Evolutionary conservation across 1,140 invertebrate genomes (phyloP).

Genomic region (Meloidogyne exigua): DNA sequence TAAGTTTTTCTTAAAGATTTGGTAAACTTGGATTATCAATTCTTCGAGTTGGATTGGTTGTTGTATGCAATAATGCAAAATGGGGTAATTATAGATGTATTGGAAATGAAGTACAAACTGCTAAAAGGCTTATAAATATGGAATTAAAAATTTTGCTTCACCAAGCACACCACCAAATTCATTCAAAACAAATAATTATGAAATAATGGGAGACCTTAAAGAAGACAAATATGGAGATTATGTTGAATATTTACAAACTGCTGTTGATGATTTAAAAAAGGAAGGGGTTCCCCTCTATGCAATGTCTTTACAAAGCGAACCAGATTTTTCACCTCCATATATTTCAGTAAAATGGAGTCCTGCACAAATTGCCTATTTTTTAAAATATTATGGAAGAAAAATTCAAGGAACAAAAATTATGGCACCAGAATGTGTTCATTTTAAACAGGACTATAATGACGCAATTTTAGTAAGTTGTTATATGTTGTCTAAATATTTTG

Average conservation of each 20-base stretch:
- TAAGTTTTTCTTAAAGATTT: neutral
- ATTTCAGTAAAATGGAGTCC: neutral
- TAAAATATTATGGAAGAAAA: neutral
- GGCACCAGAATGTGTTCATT: neutral
- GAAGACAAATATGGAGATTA: neutral
- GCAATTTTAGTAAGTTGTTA: neutral
- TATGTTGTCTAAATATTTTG: too few species aligned
- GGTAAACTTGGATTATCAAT: conserved; percentile 7
- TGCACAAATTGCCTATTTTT: neutral
- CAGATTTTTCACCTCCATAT: neutral
- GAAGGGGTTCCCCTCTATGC: neutral
- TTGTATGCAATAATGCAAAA: neutral
- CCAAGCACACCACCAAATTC: neutral
- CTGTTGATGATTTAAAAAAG: neutral
- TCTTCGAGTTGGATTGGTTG: neutral
- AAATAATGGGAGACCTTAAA: neutral
- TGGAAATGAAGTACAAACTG: neutral
- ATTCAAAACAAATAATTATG: conserved; percentile 7
- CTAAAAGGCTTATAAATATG: neutral
- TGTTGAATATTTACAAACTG: neutral
- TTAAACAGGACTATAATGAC: neutral
- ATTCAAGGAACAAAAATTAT: neutral
- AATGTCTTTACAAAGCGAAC: conserved; percentile 9
- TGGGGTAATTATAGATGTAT: neutral
- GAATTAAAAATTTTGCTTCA: neutral